Percentiles rank a stretch among this genome's conserved stretches.
These are phyloP conservation scores for Chelmon rostratus DNA, from an alignment of 2,797 vertebrate genomes.

Conservation along the genomic window DNA sequence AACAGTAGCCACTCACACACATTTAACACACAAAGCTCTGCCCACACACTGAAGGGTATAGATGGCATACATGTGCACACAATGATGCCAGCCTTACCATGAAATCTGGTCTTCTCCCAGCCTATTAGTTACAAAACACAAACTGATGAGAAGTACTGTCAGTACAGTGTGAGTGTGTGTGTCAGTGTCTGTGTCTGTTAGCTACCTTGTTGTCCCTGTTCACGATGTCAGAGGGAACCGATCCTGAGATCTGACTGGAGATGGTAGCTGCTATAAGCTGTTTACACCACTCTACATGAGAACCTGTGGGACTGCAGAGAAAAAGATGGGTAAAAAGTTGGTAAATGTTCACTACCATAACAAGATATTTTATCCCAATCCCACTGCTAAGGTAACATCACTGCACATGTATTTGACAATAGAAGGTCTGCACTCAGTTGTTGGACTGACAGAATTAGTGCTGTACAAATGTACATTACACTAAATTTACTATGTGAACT, in stretches of 20 bases:
- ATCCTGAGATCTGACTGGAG: conserved; percentile 93
- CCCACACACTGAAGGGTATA: background rate
- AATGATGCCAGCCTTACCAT: conserved; percentile 70
- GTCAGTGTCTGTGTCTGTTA: background rate
- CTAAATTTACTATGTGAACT: too few relatives aligned
- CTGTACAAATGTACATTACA: too few relatives aligned
- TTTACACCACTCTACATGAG: conserved; percentile 99
- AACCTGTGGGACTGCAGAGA: conserved; percentile 90
- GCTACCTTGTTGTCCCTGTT: conserved; percentile 91
- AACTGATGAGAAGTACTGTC: conserved; percentile 25
- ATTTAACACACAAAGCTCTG: conserved; percentile 27
- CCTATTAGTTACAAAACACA: conserved; percentile 75
- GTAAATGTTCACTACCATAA: too few relatives aligned
- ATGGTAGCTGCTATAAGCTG: conserved; percentile 98
- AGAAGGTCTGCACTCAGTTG: too few relatives aligned
- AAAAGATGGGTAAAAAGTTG: background rate
- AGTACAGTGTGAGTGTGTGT: background rate
- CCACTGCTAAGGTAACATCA: too few relatives aligned
- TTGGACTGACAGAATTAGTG: too few relatives aligned
- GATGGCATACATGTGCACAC: background rate
- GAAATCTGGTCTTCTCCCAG: conserved; percentile 69
- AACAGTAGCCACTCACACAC: background rate
- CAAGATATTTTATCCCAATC: too few relatives aligned
- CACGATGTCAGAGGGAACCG: conserved; percentile 79
- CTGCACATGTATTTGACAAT: too few relatives aligned